Evolutionary conservation across 2,797 vertebrate species (phyloP).

Genomic region (Nannoperca australis): DNA sequence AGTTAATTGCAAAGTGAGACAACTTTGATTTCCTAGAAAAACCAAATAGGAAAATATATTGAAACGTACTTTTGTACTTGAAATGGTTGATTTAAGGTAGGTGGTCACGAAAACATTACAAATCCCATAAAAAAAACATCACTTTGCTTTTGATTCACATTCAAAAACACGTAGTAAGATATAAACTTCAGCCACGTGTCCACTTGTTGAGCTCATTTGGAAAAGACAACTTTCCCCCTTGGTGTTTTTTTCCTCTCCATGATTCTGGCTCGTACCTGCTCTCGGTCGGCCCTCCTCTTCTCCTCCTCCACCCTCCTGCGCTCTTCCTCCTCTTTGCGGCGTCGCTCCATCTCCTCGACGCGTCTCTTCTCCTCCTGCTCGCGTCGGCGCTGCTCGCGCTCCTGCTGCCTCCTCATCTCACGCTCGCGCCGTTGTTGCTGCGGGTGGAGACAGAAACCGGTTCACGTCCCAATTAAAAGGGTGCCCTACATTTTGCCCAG

Average conservation of each 20-base stretch:
- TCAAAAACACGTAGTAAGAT: not conserved
- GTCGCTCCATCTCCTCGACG: constrained; percentile 93
- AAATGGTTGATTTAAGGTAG: not conserved
- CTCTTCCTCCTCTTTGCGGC: constrained; percentile 97
- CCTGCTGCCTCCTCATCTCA: constrained; percentile 95
- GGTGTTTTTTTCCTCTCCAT: not conserved
- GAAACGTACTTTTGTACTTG: not conserved
- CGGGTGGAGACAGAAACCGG: not conserved
- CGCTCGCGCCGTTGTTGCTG: constrained; percentile 98
- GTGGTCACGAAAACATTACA: not conserved
- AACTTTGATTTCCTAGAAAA: too few relatives aligned
- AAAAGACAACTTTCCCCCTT: not conserved
- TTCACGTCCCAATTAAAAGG: not conserved
- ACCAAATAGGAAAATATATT: not conserved
- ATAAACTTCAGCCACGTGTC: not conserved
- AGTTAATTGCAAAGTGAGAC: not conserved
- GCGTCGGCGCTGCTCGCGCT: constrained; percentile 94
- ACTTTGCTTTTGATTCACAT: not conserved
- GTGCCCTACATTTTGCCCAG: constrained; percentile 4
- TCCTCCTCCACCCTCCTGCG: constrained; percentile 95
- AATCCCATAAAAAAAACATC: not conserved
- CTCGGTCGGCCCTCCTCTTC: constrained; percentile 94
- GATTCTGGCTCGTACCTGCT: constrained; percentile 86
- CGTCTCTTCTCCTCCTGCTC: constrained; percentile 97
- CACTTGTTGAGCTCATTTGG: too few relatives aligned